Evolutionary conservation across 1,140 invertebrate species (phyloP).

Genomic region (Diabrotica virgifera): DNA sequence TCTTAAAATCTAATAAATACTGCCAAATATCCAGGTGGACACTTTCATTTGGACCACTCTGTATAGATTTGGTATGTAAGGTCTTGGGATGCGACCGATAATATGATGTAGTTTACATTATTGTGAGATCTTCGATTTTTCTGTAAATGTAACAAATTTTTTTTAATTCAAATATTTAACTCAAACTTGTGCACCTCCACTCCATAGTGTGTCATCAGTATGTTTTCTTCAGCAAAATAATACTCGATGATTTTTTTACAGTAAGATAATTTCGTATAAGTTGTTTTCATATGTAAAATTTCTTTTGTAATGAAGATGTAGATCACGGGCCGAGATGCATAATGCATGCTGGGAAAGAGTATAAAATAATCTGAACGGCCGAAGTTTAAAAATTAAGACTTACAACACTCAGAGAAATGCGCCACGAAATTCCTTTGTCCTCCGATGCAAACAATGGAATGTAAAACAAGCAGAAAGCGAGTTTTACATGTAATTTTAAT

Average conservation of each 20-base stretch:
- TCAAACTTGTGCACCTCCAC: too few species aligned
- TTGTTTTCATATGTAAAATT: too few species aligned
- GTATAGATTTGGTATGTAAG: too few species aligned
- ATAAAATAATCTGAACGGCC: slow-evolving; percentile 39
- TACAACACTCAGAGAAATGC: slow-evolving; percentile 42
- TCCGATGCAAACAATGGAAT: slow-evolving; percentile 47
- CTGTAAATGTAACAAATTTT: too few species aligned
- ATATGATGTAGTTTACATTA: too few species aligned
- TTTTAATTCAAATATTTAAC: too few species aligned
- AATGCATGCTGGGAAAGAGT: slow-evolving; percentile 40
- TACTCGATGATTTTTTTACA: background rate
- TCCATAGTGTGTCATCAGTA: too few species aligned
- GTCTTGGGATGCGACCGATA: too few species aligned
- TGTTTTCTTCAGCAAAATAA: background rate
- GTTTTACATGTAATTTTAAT: slow-evolving; percentile 48
- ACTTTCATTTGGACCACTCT: too few species aligned
- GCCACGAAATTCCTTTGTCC: slow-evolving; percentile 47
- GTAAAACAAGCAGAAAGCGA: slow-evolving; percentile 47
- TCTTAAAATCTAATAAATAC: too few species aligned
- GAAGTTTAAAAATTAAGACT: slow-evolving; percentile 46
- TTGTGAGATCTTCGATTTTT: too few species aligned
- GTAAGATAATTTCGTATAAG: background rate
- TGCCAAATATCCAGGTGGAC: too few species aligned
- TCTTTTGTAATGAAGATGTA: slow-evolving; percentile 29
- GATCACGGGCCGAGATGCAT: slow-evolving; percentile 32